Evolutionary conservation across 2,113 vertebrate species (phyloP).

Genomic region (Ctenodactylus gundi): DNA sequence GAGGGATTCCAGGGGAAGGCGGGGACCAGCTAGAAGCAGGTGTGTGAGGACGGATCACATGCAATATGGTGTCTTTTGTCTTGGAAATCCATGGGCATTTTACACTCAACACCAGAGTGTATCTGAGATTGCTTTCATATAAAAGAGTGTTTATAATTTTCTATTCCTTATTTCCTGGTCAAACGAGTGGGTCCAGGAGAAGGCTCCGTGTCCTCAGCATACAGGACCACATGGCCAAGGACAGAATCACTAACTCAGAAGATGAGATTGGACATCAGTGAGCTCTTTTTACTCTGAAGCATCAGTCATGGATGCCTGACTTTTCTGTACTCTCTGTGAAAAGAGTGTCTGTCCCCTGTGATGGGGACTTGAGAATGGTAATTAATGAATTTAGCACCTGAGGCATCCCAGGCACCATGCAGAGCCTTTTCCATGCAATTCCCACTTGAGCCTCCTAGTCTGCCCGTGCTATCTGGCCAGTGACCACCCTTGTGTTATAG

Average conservation of each 20-base stretch:
- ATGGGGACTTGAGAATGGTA: neutral
- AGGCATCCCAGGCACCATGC: no score
- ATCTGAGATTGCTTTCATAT: neutral
- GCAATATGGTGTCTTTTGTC: neutral
- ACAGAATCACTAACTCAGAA: neutral
- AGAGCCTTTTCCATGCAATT: neutral
- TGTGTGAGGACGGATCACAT: neutral
- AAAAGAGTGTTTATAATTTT: neutral
- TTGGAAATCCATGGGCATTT: neutral
- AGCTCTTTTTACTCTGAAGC: neutral
- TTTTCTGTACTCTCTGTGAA: no score
- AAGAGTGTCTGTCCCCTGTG: fast-evolving
- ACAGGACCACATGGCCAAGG: fast-evolving
- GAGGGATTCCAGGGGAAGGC: neutral
- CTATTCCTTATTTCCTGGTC: neutral
- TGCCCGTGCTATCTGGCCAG: no score
- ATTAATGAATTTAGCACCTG: neutral
- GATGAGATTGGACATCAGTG: fast-evolving
- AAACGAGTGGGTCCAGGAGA: neutral
- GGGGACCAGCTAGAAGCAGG: neutral
- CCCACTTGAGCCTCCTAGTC: neutral
- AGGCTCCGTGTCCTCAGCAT: neutral
- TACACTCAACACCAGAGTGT: neutral
- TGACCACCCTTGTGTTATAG: neutral
- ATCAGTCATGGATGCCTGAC: neutral